Conservation (phyloP, 2,888 invertebrate genomes). For the Rhamphomyia laevipes region DNA sequence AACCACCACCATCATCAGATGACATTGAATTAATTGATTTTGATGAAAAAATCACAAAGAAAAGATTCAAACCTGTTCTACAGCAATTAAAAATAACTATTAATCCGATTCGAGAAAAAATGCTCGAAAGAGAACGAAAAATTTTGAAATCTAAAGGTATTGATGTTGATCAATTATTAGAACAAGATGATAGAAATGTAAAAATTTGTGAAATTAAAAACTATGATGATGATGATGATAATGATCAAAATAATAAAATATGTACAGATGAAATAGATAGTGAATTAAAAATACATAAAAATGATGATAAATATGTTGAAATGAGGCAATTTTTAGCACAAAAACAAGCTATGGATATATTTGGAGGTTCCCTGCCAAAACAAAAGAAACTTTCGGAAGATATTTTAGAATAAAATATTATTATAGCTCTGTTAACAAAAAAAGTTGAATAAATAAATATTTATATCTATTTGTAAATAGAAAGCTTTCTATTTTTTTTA, state of each 20-base stretch:
- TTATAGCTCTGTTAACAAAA: too few species aligned
- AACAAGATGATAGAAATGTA: constrained; percentile 17
- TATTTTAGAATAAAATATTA: constrained; percentile 23
- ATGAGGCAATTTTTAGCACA: constrained; percentile 34
- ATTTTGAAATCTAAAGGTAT: constrained; percentile 33
- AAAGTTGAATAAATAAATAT: too few species aligned
- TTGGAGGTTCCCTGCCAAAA: constrained; percentile 19
- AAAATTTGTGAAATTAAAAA: background rate
- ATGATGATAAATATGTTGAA: constrained; percentile 33
- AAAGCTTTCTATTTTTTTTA: too few species aligned
- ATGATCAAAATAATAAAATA: constrained; percentile 18
- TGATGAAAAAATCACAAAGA: constrained; percentile 33
- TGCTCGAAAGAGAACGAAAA: constrained; percentile 33
- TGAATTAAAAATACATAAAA: constrained; percentile 25
- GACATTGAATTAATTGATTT: constrained; percentile 31
- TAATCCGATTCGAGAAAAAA: constrained; percentile 33
- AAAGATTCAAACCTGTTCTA: constrained; percentile 35
- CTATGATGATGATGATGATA: constrained; percentile 9
- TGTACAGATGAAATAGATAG: constrained; percentile 26
- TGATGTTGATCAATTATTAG: constrained; percentile 31
- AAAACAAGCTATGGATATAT: constrained; percentile 33
- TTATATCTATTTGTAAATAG: too few species aligned
- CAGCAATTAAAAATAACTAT: constrained; percentile 34
- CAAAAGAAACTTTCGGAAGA: constrained; percentile 23
- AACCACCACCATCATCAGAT: constrained; percentile 17